Evolutionary conservation across 2,113 vertebrate genomes (phyloP), one percentile per base, ranked within the genome.

Genomic region (Paralichthys olivaceus): DNA sequence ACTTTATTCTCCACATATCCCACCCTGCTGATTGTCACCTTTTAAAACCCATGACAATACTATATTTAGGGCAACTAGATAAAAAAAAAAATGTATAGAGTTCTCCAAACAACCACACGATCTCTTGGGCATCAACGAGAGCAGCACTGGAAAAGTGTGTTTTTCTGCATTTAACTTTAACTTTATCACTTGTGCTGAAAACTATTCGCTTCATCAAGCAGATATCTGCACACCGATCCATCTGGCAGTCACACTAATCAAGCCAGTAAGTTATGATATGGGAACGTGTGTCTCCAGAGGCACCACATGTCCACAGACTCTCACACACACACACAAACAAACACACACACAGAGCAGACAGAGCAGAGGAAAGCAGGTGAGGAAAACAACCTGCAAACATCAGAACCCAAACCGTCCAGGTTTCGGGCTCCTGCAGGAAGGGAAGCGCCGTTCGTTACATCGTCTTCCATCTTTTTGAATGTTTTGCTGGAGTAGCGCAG

Each of bases 231-330:
- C 64, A 37, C 43, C 34, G 40, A 89, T 88, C 75, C 49, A 80
- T 87, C 87, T 85, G 75, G 81, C 79, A 82, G 89, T 64, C 58
- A 69, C 71, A 88, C 87, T 83, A 85, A 89, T 89, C 61, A 85
- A 85, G 75, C 29, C 47, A 45, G 69, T 55, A 55, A 57, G 61
- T 68, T 67, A 58, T 55, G 81, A 86, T 77, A 70, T 62, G 58
- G 62, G 32, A 70, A 72, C 55, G 26, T 29, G 23, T n/a, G 1
- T 62, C 80, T 75, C 79, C 57, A 54, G 76, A 70, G 78, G 63
- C 55, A 62, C 25, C 34, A 55, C n/a, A 22, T 28, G 45, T 29
- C 34, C 45, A 7, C 45, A 19, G 15, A 47, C 45, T 19, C 45
- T 2, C 43, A 45, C 43, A 15, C 43, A 15, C 13, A 45, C 40